These are phyloP conservation scores for Lasius fuliginosus DNA, from an alignment of 2,888 invertebrate species.

Conservation along the genomic window DNA sequence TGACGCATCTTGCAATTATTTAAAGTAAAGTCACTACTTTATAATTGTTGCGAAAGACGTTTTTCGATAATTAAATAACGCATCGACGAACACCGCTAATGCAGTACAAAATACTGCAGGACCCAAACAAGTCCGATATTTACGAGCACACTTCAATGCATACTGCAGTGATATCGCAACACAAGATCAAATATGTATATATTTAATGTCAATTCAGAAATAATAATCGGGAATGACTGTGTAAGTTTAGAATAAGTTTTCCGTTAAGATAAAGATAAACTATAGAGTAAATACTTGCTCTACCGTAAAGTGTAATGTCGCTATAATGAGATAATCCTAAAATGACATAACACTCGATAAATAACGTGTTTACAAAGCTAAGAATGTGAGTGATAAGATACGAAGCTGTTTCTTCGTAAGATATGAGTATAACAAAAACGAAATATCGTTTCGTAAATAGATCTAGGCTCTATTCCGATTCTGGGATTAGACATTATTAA, in stretches of 20 bases:
- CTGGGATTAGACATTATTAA: neutral
- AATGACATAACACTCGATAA: neutral
- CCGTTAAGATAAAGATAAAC: conserved; percentile 22
- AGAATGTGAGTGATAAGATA: neutral
- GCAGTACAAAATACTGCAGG: conserved; percentile 11
- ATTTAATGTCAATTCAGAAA: conserved; percentile 45
- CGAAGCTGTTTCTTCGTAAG: neutral
- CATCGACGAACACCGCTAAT: neutral
- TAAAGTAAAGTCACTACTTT: neutral
- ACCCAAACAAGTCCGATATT: conserved; percentile 48
- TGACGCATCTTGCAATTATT: conserved; percentile 2
- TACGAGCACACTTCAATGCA: conserved; percentile 27
- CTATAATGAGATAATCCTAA: conserved; percentile 26
- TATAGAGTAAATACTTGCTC: conserved; percentile 4
- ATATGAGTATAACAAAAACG: neutral
- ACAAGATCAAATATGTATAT: conserved; percentile 42
- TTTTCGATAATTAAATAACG: conserved; percentile 15
- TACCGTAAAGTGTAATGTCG: conserved; percentile 16
- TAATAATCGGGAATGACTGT: conserved; percentile 26
- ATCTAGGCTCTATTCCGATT: neutral
- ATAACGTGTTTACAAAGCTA: neutral
- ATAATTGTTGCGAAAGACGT: conserved; percentile 2
- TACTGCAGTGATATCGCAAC: conserved; percentile 21
- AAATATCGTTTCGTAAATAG: neutral
- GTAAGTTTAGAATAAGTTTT: conserved; percentile 30